Percentiles rank a stretch among this genome's conserved stretches.
Evolutionary conservation across 1,140 invertebrate genomes (phyloP).

Genomic region (Chlorops oryzae): DNA sequence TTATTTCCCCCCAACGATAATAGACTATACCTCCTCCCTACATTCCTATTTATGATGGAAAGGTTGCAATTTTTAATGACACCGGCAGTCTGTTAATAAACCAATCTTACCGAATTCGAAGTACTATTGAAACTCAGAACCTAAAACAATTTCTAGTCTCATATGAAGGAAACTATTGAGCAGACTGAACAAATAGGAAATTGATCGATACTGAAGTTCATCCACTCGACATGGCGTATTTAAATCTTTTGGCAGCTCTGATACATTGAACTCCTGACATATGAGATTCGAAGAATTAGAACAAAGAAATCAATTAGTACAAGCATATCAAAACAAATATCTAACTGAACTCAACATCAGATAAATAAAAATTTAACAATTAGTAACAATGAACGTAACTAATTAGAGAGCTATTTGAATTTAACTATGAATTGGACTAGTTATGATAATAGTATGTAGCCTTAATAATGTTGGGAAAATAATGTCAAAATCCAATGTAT

Average conservation of each 20-base stretch:
- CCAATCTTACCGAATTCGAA: background rate
- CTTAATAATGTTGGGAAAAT: too few species aligned
- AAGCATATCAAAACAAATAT: background rate
- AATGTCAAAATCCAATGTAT: too few species aligned
- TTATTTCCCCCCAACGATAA: background rate
- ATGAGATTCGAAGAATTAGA: slow-evolving; percentile 3
- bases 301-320: background rate
- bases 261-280: slow-evolving; percentile 2
- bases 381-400: background rate
- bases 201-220: slow-evolving; percentile 2
- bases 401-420: background rate
- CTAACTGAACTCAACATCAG: background rate
- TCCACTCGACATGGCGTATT: slow-evolving; percentile 1
- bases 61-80: background rate
- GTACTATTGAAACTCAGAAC: background rate
- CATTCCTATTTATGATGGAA: slow-evolving; percentile 6
- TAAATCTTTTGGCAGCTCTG: slow-evolving; percentile 7
- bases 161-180: slow-evolving; percentile 1
- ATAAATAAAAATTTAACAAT: slow-evolving; percentile 2
- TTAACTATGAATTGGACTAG: background rate
- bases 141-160: slow-evolving; percentile 4
- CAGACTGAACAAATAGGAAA: background rate
- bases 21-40: slow-evolving; percentile 15
- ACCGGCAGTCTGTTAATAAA: background rate
- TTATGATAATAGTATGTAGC: too few species aligned